Evolutionary conservation across 2,888 invertebrate genomes (phyloP).

Genomic region (Rugalucina vietnamica): DNA sequence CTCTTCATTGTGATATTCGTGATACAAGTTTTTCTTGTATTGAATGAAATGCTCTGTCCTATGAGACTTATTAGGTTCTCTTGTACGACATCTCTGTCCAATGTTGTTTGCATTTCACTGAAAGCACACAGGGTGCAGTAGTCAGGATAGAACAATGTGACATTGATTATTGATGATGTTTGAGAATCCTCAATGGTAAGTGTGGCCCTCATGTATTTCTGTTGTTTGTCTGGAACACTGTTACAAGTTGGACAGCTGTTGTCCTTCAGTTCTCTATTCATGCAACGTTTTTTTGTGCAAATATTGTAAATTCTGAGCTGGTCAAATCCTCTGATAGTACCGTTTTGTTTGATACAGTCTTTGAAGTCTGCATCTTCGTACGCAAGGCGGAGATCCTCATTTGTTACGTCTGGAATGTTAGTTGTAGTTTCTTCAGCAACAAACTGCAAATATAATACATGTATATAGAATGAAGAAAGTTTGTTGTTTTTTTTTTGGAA

Average conservation of each 20-base stretch:
- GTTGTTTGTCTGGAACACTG: background rate
- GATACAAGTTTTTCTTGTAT: background rate
- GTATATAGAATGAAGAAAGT: no score
- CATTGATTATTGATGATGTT: background rate
- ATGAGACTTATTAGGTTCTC: background rate
- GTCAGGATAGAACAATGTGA: background rate
- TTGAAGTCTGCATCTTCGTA: background rate
- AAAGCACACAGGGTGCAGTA: background rate
- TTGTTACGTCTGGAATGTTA: background rate
- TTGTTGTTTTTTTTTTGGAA: no score
- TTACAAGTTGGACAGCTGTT: background rate
- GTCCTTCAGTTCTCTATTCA: background rate
- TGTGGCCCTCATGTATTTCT: background rate
- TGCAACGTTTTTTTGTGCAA: background rate
- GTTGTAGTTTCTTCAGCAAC: background rate
- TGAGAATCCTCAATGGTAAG: background rate
- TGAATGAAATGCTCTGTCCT: background rate
- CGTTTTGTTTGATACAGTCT: background rate
- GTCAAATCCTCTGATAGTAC: background rate
- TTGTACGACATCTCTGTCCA: background rate
- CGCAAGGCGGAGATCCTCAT: background rate
- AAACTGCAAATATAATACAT: no score
- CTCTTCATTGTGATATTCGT: background rate
- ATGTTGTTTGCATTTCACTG: background rate
- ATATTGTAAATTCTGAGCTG: background rate